Evolutionary conservation across 2,797 vertebrate species (phyloP).

Genomic region (Podargus strigoides): DNA sequence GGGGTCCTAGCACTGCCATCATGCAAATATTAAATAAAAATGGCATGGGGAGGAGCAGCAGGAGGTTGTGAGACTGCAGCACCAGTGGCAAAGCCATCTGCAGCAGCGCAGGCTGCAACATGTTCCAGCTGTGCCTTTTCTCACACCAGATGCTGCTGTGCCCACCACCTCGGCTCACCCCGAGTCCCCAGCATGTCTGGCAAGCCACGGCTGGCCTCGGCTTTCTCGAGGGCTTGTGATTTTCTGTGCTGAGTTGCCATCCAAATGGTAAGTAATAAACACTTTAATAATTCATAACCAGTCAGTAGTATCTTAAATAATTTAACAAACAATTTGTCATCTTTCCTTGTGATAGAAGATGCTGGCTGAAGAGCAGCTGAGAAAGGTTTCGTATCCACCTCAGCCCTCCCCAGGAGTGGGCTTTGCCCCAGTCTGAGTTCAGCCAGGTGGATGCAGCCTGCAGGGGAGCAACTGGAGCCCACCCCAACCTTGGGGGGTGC

Average conservation of each 20-base stretch:
- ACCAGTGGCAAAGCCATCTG: conserved; percentile 3
- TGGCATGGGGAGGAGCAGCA: background rate
- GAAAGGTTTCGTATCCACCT: background rate
- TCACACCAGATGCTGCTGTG: conserved; percentile 1
- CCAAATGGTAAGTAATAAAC: conserved; percentile 60
- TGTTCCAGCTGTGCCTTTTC: background rate
- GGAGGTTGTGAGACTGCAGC: background rate
- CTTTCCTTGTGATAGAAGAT: background rate
- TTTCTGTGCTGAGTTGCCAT: conserved; percentile 23
- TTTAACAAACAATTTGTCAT: conserved; percentile 52
- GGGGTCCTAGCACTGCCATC: background rate
- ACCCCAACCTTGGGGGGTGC: background rate
- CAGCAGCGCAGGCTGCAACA: background rate
- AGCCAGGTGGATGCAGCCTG: background rate
- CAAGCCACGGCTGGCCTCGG: background rate
- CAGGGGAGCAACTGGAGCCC: background rate
- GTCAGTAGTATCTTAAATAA: conserved; percentile 52
- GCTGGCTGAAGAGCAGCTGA: background rate
- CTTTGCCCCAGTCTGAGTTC: background rate
- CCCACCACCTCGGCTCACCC: background rate
- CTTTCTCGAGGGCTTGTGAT: conserved; percentile 34
- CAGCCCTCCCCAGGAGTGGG: background rate
- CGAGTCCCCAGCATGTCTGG: background rate
- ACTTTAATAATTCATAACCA: conserved; percentile 53
- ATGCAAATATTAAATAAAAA: background rate